Conservation (phyloP, 1,140 invertebrate genomes). For the Condylostylus longicornis region DNA sequence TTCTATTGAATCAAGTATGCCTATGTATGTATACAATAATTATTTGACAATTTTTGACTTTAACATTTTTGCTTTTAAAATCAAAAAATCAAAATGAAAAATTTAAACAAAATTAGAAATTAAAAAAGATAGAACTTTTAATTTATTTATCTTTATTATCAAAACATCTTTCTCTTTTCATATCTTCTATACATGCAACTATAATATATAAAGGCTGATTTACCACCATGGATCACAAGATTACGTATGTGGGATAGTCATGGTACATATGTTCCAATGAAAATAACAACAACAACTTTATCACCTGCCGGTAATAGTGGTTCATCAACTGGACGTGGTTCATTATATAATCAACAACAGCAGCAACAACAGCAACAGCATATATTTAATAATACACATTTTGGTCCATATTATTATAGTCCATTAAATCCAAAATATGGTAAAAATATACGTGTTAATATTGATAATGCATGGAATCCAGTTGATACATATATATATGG, state of each 20-base stretch:
- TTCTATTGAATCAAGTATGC: too few species aligned
- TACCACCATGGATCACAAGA: slow-evolving; percentile 38
- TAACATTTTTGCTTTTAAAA: too few species aligned
- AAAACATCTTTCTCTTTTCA: too few species aligned
- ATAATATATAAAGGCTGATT: slow-evolving; percentile 17
- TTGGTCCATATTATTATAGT: slow-evolving; percentile 29
- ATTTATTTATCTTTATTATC: too few species aligned
- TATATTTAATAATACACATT: slow-evolving; percentile 18
- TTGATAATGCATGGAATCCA: slow-evolving; percentile 32
- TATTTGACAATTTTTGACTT: too few species aligned
- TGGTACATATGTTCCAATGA: slow-evolving; percentile 27
- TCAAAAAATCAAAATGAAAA: too few species aligned
- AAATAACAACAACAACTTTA: slow-evolving; percentile 20
- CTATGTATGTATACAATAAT: too few species aligned
- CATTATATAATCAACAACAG: slow-evolving; percentile 16
- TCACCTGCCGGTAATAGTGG: slow-evolving; percentile 19
- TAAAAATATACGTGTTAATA: slow-evolving; percentile 27
- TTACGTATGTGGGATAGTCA: slow-evolving; percentile 43
- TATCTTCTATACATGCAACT: too few species aligned
- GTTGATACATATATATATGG: slow-evolving; percentile 32
- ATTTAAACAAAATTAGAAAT: too few species aligned
- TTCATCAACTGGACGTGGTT: slow-evolving; percentile 22
- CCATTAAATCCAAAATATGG: slow-evolving; percentile 28
- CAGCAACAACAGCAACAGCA: slow-evolving; percentile 2
- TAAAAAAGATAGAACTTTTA: too few species aligned